Conservation (phyloP, 2,888 invertebrate genomes). For the Drosophila paranaensis region DNA sequence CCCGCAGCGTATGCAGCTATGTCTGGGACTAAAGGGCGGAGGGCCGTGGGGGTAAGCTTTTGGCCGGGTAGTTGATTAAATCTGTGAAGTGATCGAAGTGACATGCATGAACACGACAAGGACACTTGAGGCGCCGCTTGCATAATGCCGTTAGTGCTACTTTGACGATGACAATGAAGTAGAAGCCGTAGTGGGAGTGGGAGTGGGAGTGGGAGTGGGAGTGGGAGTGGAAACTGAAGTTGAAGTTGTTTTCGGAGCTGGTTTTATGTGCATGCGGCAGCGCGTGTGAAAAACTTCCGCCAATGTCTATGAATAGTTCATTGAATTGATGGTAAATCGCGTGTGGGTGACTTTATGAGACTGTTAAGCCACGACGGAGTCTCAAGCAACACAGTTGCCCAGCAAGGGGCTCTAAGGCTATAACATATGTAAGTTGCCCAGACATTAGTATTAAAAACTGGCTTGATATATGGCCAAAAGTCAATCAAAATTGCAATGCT, state of each 20-base stretch:
- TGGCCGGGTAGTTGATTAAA: constrained; percentile 61
- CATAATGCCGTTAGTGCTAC: constrained; percentile 55
- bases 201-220: constrained; percentile 14
- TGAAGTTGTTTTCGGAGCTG: constrained; percentile 23
- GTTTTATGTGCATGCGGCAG: constrained; percentile 39
- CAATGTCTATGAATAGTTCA: constrained; percentile 44
- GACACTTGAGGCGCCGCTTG: constrained; percentile 58
- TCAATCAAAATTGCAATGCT: neutral
- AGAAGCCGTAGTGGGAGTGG: constrained; percentile 16
- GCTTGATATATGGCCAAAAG: neutral
- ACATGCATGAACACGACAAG: constrained; percentile 64
- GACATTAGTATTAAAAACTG: constrained; percentile 3
- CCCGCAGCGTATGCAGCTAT: constrained; percentile 53
- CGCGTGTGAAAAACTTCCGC: constrained; percentile 58
- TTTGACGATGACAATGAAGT: constrained; percentile 53
- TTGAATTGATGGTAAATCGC: constrained; percentile 33
- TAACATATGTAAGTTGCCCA: neutral
- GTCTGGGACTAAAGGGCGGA: neutral
- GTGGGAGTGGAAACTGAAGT: constrained; percentile 26
- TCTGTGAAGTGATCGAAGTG: constrained; percentile 69
- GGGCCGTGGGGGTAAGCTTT: neutral
- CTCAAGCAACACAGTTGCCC: constrained; percentile 19
- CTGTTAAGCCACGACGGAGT: constrained; percentile 35
- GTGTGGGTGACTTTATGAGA: constrained; percentile 44
- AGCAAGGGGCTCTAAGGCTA: neutral